Conservation (phyloP, 2,888 invertebrate genomes). For the Lapara coniferarum region DNA sequence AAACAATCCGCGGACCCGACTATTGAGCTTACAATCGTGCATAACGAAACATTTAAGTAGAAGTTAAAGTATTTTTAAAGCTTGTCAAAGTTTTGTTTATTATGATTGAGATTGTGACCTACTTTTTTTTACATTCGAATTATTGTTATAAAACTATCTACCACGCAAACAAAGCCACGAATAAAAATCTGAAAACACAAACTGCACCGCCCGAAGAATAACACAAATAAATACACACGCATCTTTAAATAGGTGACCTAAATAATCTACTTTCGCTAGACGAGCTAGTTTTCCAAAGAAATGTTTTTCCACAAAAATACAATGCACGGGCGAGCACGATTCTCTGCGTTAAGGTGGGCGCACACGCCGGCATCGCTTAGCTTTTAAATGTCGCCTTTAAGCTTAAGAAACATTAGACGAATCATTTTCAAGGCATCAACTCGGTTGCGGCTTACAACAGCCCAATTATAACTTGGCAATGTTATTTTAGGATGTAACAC, state of each 20-base stretch:
- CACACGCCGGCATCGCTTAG: background rate
- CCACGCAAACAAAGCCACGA: background rate
- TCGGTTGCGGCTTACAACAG: too few relatives aligned
- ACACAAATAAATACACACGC: constrained; percentile 8
- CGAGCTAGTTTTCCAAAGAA: constrained; percentile 8
- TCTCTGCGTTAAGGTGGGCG: background rate
- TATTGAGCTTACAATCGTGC: constrained; percentile 9
- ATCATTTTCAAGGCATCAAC: too few relatives aligned
- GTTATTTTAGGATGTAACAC: too few relatives aligned
- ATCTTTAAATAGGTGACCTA: constrained; percentile 16
- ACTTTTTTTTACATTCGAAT: background rate
- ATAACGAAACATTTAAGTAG: constrained; percentile 10
- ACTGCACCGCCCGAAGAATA: background rate
- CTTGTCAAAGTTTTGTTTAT: too few relatives aligned
- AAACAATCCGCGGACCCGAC: background rate
- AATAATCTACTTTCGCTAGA: constrained; percentile 7
- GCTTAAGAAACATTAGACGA: too few relatives aligned
- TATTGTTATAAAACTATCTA: background rate
- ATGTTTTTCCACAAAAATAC: constrained; percentile 1
- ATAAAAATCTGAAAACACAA: background rate
- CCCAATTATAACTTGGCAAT: too few relatives aligned
- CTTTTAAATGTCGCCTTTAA: too few relatives aligned
- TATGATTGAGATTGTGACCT: too few relatives aligned
- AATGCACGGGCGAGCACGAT: background rate
- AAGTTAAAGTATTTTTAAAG: background rate